Base-by-base conservation (phyloP, 2,797 vertebrate species). In the Myotis findleyi region DNA sequence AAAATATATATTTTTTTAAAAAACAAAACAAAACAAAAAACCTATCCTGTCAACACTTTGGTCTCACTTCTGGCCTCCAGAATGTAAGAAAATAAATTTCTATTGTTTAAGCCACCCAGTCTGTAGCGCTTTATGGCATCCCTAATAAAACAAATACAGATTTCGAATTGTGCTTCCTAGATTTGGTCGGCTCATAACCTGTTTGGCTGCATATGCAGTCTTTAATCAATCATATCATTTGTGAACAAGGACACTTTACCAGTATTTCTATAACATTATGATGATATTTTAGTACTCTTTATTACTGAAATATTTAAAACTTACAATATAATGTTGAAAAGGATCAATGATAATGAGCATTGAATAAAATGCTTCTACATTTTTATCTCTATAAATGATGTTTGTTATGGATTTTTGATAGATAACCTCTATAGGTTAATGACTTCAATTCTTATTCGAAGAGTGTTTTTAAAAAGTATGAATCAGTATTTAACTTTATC, bases 391-490 rank as follows among this genome's bases (percentile, higher is more conserved):
- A 20, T 25, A 25, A 93, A 93, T 57, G 20, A 79, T 30, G 49
- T 25, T 38, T 77, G 14, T 83, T 73, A 62, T 5, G 4, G 23
- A 27, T 59, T 95, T 95, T 91, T 84, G 18, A 73, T 79, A 51
- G 13, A 75, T 20, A 55, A 93, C 1, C 11, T 85, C 21, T 87
- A 49, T 93, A 83, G 27, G 21, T 79, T 87, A 84, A 87, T 57
- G 6, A 38, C 7, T 81, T 92, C 3, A 66, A 21, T 85, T 91
- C 14, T 81, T 57, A 85, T 80, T 85, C 49, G 8, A 71, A 81
- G 18, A 33, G 6, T 8, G 41, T 55, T 53, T 88, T 80, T 91
- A 38, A 51, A 95, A 93, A 91, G 91, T 86, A 76, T 75, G 6
- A 76, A 51, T 72, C n/a, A 64, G 10, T 44, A 77, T 21, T 66